These are phyloP conservation scores for Ditylenchus dipsaci DNA, from an alignment of 1,140 invertebrate genomes.

Conservation along the genomic window DNA sequence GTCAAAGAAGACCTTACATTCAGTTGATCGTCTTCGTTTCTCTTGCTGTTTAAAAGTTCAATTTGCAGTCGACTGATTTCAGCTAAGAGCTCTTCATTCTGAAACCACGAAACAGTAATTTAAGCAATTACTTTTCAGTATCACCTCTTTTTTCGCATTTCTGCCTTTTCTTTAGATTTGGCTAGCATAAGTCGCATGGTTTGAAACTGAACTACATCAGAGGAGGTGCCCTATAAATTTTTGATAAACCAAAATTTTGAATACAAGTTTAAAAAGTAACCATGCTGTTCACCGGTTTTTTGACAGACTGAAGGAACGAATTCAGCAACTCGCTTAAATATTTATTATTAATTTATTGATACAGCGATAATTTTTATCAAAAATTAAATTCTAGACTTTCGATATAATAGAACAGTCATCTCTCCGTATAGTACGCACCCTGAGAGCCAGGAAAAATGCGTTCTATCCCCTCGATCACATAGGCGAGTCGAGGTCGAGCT, in stretches of 20 bases:
- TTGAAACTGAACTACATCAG: background rate
- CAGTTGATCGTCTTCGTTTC: background rate
- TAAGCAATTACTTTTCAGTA: background rate
- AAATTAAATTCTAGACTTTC: no score
- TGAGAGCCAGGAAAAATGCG: no score
- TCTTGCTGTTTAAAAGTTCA: background rate
- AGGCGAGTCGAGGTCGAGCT: no score
- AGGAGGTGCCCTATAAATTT: background rate
- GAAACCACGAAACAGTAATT: background rate
- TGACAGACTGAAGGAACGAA: background rate
- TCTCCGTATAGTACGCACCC: no score
- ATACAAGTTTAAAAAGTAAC: background rate
- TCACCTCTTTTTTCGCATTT: background rate
- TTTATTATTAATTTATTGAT: no score
- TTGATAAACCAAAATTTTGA: background rate
- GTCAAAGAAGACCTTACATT: background rate
- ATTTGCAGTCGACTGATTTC: background rate
- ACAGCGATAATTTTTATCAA: no score
- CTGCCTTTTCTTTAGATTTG: background rate
- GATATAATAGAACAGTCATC: no score
- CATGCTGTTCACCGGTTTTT: background rate
- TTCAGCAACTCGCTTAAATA: background rate
- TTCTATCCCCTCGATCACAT: no score
- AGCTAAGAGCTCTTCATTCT: background rate
- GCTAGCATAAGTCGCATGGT: background rate